phyloP scores from a whole-genome alignment of 2,888 invertebrate species.

The Dicranocentrus wangi region DNA sequence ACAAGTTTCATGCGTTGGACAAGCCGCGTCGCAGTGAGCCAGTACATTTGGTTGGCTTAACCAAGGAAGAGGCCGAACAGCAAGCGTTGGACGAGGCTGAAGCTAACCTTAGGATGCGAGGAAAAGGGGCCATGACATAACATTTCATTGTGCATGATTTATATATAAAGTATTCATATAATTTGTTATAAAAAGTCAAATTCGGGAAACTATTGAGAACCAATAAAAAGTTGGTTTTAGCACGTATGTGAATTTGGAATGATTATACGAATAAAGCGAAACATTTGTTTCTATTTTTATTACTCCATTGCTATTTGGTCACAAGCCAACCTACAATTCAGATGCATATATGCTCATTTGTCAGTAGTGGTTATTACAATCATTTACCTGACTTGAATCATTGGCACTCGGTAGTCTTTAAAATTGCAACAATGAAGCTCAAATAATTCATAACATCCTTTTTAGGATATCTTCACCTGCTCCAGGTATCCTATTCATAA shows the following conservation, averaged over 20 bases:
- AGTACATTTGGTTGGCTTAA: neutral
- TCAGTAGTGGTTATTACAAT: too few relatives aligned
- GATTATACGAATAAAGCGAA: neutral
- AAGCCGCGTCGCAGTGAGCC: conserved; percentile 51
- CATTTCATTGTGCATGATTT: neutral
- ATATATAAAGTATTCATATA: neutral
- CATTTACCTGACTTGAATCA: too few relatives aligned
- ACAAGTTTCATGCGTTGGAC: conserved; percentile 65
- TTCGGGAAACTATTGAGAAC: neutral
- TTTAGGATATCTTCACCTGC: neutral
- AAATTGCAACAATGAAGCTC: too few relatives aligned
- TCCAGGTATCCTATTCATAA: neutral
- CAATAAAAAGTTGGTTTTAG: neutral
- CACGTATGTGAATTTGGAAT: neutral
- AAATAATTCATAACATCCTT: neutral
- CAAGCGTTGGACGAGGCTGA: conserved; percentile 2
- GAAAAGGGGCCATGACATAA: neutral
- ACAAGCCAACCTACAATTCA: too few relatives aligned
- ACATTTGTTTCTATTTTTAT: neutral
- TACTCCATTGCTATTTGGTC: too few relatives aligned
- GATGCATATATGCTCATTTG: too few relatives aligned
- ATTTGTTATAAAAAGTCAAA: neutral
- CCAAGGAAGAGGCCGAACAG: conserved; percentile 44
- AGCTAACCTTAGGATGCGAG: neutral
- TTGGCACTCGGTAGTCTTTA: too few relatives aligned